Evolutionary conservation across 2,888 invertebrate genomes (phyloP).

Genomic region (Drosophila mimica): DNA sequence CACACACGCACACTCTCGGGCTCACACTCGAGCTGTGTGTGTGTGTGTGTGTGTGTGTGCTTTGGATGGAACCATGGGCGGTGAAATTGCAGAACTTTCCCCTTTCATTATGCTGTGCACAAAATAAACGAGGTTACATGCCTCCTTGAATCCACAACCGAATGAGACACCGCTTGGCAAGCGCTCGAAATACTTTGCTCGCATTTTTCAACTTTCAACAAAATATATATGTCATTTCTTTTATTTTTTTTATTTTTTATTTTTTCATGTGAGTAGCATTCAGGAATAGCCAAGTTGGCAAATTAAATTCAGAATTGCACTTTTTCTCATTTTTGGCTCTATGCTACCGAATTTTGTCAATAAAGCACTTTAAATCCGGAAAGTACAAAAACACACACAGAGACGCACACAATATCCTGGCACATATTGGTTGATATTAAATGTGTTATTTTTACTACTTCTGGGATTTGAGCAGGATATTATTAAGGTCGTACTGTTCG

Average conservation of each 20-base stretch:
- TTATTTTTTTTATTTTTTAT: slow-evolving; percentile 7
- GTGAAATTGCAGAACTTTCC: slow-evolving; percentile 79
- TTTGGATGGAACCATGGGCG: slow-evolving; percentile 74
- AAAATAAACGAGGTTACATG: slow-evolving; percentile 80
- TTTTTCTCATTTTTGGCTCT: slow-evolving; percentile 28
- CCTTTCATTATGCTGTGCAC: slow-evolving; percentile 72
- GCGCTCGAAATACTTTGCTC: slow-evolving; percentile 59
- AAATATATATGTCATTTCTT: slow-evolving; percentile 19
- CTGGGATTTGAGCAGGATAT: slow-evolving; percentile 34
- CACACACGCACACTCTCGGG: slow-evolving; percentile 29
- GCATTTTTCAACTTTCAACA: slow-evolving; percentile 57
- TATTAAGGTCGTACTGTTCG: slow-evolving; percentile 64
- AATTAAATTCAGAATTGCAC: slow-evolving; percentile 71
- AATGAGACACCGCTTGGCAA: slow-evolving; percentile 74
- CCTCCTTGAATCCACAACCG: slow-evolving; percentile 78
- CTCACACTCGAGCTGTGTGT: slow-evolving; percentile 12
- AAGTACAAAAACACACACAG: slow-evolving; percentile 19
- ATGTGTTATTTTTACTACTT: slow-evolving; percentile 14
- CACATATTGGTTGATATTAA: slow-evolving; percentile 28
- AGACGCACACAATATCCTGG: slow-evolving; percentile 30
- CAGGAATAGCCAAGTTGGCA: slow-evolving; percentile 69
- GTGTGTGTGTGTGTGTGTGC: slow-evolving; percentile 18
- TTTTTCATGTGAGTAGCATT: slow-evolving; percentile 26
- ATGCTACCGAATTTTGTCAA: slow-evolving; percentile 58
- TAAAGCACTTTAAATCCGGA: slow-evolving; percentile 64